Percentiles rank a stretch among this genome's conserved stretches.
Evolutionary conservation across 92 coral and sea anemone species (phyloP).

Genomic region (Virgularia gustaviana): DNA sequence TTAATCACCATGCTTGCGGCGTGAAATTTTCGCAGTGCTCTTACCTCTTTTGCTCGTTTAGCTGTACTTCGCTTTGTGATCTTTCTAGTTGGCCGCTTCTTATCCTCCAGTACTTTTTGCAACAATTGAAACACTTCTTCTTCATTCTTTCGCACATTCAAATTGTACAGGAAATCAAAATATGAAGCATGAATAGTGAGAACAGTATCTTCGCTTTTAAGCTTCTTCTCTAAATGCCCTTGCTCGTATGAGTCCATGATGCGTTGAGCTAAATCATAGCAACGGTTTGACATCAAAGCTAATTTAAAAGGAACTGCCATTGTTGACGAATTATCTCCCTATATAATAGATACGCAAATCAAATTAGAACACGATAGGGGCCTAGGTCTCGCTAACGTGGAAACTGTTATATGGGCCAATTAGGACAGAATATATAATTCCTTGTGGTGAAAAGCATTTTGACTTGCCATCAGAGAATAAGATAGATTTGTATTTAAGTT

Average conservation of each 20-base stretch:
- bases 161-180: background rate
- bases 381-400: background rate
- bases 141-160: background rate
- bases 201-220: background rate
- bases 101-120: no score
- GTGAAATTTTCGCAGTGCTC: no score
- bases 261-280: background rate
- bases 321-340: background rate
- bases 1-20: no score
- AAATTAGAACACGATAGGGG: background rate
- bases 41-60: no score
- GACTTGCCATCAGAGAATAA: no score
- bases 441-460: no score
- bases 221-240: background rate
- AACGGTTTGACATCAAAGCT: background rate
- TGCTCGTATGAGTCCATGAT: background rate
- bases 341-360: background rate
- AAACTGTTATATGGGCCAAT: no score
- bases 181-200: background rate
- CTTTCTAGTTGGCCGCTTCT: no score
- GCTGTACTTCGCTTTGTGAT: no score
- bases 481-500: no score
- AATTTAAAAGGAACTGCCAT: background rate
- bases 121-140: no score
- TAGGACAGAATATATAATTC: no score